Evolutionary conservation across 2,888 invertebrate species (phyloP), one percentile per base, ranked within the genome.

Genomic region (Oxyteleia sp.): DNA sequence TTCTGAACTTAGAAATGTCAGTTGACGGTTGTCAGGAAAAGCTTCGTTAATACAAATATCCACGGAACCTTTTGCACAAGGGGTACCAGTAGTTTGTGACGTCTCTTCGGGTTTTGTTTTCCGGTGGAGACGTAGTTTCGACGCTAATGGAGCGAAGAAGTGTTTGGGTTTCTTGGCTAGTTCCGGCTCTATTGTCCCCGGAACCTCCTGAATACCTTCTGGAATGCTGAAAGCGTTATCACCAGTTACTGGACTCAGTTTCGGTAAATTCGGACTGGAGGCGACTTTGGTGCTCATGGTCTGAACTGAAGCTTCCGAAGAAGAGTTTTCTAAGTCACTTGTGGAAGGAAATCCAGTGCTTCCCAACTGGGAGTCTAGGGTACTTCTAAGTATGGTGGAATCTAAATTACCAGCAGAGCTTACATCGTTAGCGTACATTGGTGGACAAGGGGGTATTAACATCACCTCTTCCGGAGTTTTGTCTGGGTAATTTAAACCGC

Each of bases 21-120:
- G 87, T 8, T 88, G 75, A 8, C 15, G 68, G 16, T 41, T 47
- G 2, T 74, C 8, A 26, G 89, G 82, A 11, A 89, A 63, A 3
- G 85, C 89, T 7, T 91, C 91, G n/a, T 90, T 89, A 11, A 91
- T 88, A 66, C 85, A 92, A n/a, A 92, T 86, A 18, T 91, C 93
- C 0, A 89, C 89, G 0, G 90, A 88, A 5, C 91, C 92, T 82
- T 92, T 92, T 3, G 72, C 47, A 10, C 10, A 20, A 8, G 7
- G 8, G n/a, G 18, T 49, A 1, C 10, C 43, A 26, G 32, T 4
- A 45, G n/a, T 45, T 18, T 26, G 7, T n/a, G 32, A 71, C 68
- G 1, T 81, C 78, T 68, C 80, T 59, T 47, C 82, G 59, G 63
- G 10, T 20, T 29, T 55, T 82, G 4, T 75, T 83, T 1, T 86